Conservation (phyloP, 2,797 vertebrate genomes). For the Periparus ater region DNA sequence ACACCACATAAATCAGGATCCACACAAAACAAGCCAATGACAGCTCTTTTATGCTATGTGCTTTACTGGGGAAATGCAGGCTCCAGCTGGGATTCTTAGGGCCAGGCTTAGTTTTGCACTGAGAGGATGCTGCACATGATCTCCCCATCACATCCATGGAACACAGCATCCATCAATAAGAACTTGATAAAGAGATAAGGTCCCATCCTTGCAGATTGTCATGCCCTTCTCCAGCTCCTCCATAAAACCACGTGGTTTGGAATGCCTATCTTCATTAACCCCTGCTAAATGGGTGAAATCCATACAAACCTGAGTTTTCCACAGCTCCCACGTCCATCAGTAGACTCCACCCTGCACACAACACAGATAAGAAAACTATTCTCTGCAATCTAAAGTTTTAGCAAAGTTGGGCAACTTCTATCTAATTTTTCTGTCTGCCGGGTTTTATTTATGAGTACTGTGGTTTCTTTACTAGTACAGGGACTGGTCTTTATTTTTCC, state of each 20-base stretch:
- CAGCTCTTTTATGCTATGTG: not conserved
- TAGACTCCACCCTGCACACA: not conserved
- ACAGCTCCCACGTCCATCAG: not conserved
- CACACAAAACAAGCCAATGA: not conserved
- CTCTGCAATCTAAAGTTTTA: not conserved
- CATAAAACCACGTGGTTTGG: not conserved
- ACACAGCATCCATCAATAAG: not conserved
- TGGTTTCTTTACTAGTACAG: not conserved
- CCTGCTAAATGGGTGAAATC: not conserved
- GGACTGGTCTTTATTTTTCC: not conserved
- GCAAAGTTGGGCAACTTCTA: not conserved
- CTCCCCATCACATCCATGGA: not conserved
- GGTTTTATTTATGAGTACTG: not conserved
- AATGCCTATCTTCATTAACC: not conserved
- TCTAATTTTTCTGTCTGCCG: not conserved
- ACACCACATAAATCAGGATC: not conserved
- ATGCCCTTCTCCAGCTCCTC: not conserved
- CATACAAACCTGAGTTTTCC: not conserved
- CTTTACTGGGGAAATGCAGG: not conserved
- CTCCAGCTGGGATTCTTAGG: not conserved
- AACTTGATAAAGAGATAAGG: not conserved
- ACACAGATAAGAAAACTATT: not conserved
- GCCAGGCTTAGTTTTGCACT: not conserved
- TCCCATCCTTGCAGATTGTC: not conserved
- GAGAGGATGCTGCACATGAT: not conserved